Base-by-base conservation (phyloP, 2,113 vertebrate species). In the Neolamprologus caudopunctatus region DNA sequence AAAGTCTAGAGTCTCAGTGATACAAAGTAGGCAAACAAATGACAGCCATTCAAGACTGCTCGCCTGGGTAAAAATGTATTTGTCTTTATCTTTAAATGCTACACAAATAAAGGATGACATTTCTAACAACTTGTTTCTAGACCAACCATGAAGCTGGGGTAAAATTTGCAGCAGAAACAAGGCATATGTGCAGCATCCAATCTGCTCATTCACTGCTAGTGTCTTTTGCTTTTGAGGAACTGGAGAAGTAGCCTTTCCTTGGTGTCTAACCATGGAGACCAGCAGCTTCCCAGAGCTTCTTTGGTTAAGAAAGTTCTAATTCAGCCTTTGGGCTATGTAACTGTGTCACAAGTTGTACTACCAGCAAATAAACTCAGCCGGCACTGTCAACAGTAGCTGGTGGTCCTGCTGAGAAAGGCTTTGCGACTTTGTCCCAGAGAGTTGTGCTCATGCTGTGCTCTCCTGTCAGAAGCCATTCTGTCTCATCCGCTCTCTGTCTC, bases 401-500 rank as follows among this genome's bases (percentile, higher is more conserved):
- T 91, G 91, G 88, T 37, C 50, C 87, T 45, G 80, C 86, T 90
- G 21, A 81, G 85, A 85, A 53, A 91, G 55, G 85, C 89, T 87
- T 85, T 85, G 87, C 89, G 92, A 92, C 84, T 91, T 80, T 54
- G 90, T 94, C 88, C 81, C 87, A 14, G 78, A 82, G 71, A 89
- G 55, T 86, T 21, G 87, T 47, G 47, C 88, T 90, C 87, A 87
- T 37, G 81, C 85, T 89, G 85, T 55, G 85, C 83, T 79, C 80
- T 47, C 4, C 86, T 91, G 93, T 94, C 93, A 83, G 19, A 91
- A 89, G 66, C 81, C 87, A 83, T 94, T 85, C 85, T 63, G 35
- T 85, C 91, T 93, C 87, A 6, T 85, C 83, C 9, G 13, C 89
- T 84, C 66, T 87, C 82, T 47, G 42, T 85, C 89, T 89, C 55